Percentiles rank a stretch among this genome's conserved stretches.
These are phyloP conservation scores for Pelobates cultripes DNA, from an alignment of 2,797 vertebrate species.

Conservation along the genomic window DNA sequence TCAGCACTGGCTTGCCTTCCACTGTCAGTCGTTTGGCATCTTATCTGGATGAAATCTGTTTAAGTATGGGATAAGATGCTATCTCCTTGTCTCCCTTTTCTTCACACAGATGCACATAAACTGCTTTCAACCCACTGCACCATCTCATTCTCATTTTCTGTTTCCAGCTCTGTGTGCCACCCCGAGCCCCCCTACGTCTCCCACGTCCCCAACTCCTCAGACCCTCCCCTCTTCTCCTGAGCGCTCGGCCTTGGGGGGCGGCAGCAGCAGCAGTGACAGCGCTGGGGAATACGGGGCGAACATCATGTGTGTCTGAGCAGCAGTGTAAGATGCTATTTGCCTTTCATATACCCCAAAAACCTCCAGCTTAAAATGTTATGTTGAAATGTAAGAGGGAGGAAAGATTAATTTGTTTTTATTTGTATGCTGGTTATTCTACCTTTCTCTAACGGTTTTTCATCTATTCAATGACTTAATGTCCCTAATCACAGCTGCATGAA, in stretches of 20 bases:
- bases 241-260: slow-evolving; percentile 74
- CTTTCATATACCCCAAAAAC: slow-evolving; percentile 3
- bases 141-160: slow-evolving; percentile 71
- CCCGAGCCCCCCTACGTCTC: slow-evolving; percentile 86
- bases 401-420: no score
- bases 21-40: not conserved
- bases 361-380: not conserved
- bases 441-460: no score
- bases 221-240: slow-evolving; percentile 75
- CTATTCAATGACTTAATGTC: no score
- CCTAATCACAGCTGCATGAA: no score
- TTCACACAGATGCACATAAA: slow-evolving; percentile 23
- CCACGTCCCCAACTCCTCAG: slow-evolving; percentile 83
- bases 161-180: slow-evolving; percentile 86
- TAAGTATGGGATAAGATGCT: not conserved
- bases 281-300: slow-evolving; percentile 55
- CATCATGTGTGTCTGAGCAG: slow-evolving; percentile 52
- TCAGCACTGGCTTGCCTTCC: not conserved
- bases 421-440: no score
- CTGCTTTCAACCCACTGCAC: slow-evolving; percentile 47
- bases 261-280: slow-evolving; percentile 73
- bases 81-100: slow-evolving; percentile 2
- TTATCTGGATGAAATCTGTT: slow-evolving; percentile 8
- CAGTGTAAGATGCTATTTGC: slow-evolving; percentile 47
- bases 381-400: not conserved